Evolutionary conservation across 2,113 vertebrate genomes (phyloP).

Genomic region (Orcinus orca): DNA sequence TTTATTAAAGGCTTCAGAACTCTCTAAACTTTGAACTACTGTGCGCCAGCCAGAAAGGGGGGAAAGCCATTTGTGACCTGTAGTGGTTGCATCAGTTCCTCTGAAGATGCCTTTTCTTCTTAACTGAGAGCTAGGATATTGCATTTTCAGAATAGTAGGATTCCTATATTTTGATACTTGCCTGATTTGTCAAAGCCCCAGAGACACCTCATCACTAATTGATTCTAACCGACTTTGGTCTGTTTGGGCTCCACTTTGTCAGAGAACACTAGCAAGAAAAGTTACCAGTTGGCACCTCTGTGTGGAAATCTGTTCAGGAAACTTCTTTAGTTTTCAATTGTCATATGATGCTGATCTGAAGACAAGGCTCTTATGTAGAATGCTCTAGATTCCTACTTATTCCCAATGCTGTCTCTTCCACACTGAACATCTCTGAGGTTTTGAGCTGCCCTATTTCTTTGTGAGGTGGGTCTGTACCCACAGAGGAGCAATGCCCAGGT

Average conservation of each 20-base stretch:
- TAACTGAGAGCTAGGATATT: neutral
- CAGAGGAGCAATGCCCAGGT: neutral
- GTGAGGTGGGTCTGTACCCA: neutral
- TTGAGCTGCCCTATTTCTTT: neutral
- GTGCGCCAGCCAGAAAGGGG: neutral
- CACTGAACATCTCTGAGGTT: neutral
- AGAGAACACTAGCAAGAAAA: neutral
- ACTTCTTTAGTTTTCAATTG: neutral
- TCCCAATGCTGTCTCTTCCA: neutral
- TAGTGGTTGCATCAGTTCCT: neutral
- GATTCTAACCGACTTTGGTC: neutral
- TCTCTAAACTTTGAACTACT: neutral
- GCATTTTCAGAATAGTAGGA: neutral
- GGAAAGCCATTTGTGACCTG: neutral
- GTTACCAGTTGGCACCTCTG: neutral
- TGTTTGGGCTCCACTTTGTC: neutral
- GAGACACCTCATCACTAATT: neutral
- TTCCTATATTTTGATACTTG: constrained; percentile 7
- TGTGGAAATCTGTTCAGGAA: neutral
- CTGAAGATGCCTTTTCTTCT: neutral
- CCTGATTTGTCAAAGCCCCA: neutral
- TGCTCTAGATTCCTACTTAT: neutral
- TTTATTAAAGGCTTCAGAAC: neutral
- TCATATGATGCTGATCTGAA: neutral
- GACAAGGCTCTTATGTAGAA: neutral